Evolutionary conservation across 2,113 vertebrate genomes (phyloP), one percentile per base, ranked within the genome.

Genomic region (Dromas ardeola): DNA sequence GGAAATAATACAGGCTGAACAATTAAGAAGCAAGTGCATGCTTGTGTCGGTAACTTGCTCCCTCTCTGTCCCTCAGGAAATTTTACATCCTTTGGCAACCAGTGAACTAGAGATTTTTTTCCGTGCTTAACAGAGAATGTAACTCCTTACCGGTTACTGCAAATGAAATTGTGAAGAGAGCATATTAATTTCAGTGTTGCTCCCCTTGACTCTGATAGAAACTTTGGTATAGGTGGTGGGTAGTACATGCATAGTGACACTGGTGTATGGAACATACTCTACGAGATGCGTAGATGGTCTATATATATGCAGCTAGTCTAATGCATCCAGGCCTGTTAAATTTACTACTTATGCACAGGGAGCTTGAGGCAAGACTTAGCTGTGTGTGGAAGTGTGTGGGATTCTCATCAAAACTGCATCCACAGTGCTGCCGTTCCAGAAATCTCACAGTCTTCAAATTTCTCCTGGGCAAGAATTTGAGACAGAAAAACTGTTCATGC

Each of bases 341-440:
- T 55, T 53, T 66, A 70, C 65, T 87, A 73, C 56, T 78, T 47
- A 32, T 59, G 65, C 52, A 30, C 73, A 52, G 52, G 47, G 47
- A 59, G 16, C 22, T 34, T 52, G 73, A 69, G 73, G 56, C 78
- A 81, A 78, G 32, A 12, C 47, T 74, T 34, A 19, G 23, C 26
- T 72, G 20, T 53, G n/a, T 71, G 53, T 53, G 73, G 29, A 62
- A 32, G 40, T 8, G 65, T 76, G 74, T 83, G 90, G 74, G n/a
- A 61, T 77, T 94, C 81, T 88, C 19, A 20, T 85, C 62, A 86
- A 88, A 91, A 34, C 77, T 20, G 13, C 27, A n/a, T 72, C 73
- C 45, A 5, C 19, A 8, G 19, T 10, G 43, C 65, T 45, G 71
- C 47, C 6, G 14, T 36, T 90, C 34, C 50, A 77, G 36, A 70